Evolutionary conservation across 2,113 vertebrate species (phyloP).

Genomic region (Tylochromis polylepis): DNA sequence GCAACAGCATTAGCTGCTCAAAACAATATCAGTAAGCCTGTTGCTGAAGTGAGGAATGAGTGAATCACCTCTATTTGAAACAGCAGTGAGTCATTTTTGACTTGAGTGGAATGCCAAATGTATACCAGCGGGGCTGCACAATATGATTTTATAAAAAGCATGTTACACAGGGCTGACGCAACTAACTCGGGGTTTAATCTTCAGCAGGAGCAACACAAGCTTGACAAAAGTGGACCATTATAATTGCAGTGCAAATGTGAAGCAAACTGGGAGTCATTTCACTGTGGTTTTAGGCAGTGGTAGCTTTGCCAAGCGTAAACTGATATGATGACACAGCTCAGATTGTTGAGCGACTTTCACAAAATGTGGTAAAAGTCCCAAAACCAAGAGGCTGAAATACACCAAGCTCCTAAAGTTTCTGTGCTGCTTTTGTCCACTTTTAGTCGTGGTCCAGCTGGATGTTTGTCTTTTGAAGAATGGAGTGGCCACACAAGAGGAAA

Average conservation of each 20-base stretch:
- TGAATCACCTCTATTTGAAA: slow-evolving; percentile 64
- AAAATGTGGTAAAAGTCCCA: slow-evolving; percentile 23
- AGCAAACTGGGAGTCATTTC: slow-evolving; percentile 11
- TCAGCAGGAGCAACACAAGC: not conserved
- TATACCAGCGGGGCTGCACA: slow-evolving; percentile 20
- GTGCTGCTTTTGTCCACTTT: slow-evolving; percentile 52
- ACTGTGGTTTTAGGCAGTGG: slow-evolving; percentile 32
- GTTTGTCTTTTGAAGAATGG: slow-evolving; percentile 51
- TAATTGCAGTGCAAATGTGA: slow-evolving; percentile 9
- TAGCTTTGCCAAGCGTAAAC: slow-evolving; percentile 30
- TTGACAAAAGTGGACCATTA: not conserved
- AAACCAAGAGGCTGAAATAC: slow-evolving; percentile 30
- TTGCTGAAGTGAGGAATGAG: slow-evolving; percentile 52
- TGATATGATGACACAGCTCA: slow-evolving; percentile 44
- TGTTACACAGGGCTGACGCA: not conserved
- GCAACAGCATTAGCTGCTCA: slow-evolving; percentile 6
- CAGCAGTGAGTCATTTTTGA: slow-evolving; percentile 51
- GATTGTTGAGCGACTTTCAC: slow-evolving; percentile 14
- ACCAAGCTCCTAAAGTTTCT: slow-evolving; percentile 15
- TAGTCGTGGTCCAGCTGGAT: slow-evolving; percentile 40
- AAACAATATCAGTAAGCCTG: slow-evolving; percentile 37
- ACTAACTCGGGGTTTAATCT: not conserved
- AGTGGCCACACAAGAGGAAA: slow-evolving; percentile 56
- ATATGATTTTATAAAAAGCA: not conserved
- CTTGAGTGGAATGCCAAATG: slow-evolving; percentile 47